Percentiles rank a stretch among this genome's conserved stretches.
phyloP scores from a whole-genome alignment of 2,797 vertebrate genomes.

The Buphagus erythrorhynchus region DNA sequence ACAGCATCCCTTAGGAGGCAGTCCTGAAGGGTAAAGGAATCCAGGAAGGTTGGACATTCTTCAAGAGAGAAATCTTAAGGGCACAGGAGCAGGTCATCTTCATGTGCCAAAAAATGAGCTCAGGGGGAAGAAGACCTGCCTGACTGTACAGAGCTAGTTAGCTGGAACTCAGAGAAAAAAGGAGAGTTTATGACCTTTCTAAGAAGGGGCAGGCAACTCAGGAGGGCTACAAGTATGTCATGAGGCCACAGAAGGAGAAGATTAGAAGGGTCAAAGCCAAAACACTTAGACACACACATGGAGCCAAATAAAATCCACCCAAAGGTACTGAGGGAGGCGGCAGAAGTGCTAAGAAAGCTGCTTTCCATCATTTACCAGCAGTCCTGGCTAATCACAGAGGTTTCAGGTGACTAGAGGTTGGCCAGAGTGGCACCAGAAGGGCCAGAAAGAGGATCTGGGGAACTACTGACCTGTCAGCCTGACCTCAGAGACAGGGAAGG shows the following conservation, averaged over 20 bases:
- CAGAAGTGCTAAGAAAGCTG: neutral
- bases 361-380: neutral
- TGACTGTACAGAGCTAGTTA: neutral
- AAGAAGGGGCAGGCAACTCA: neutral
- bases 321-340: neutral
- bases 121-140: neutral
- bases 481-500: neutral
- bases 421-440: neutral
- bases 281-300: neutral
- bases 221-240: neutral
- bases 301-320: neutral
- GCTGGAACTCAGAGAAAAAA: neutral
- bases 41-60: neutral
- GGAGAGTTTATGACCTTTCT: neutral
- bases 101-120: neutral
- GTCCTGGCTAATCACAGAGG: neutral
- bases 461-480: neutral
- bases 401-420: neutral
- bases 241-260: neutral
- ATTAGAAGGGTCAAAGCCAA: neutral
- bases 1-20: neutral
- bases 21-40: neutral
- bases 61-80: neutral
- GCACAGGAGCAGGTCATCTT: rapidly evolving
- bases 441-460: neutral